phyloP scores from a whole-genome alignment of 2,888 invertebrate genomes.

The Tuberolachnus salignus region DNA sequence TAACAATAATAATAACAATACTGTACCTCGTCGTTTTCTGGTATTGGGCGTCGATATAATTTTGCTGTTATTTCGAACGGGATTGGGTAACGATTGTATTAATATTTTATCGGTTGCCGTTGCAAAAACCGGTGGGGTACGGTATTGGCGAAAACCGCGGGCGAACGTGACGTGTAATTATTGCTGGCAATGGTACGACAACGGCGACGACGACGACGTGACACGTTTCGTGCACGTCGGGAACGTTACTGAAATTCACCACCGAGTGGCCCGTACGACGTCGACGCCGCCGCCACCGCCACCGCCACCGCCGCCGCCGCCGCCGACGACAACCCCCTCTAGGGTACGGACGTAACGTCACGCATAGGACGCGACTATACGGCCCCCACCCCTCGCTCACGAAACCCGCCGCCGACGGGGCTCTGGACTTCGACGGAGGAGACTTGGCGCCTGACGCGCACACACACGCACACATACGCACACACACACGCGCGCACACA shows the following conservation, averaged over 20 bases:
- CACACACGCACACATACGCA: not conserved
- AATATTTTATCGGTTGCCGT: too few species aligned
- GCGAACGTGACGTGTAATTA: not conserved
- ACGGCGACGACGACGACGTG: not conserved
- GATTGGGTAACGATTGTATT: too few species aligned
- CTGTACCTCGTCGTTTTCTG: too few species aligned
- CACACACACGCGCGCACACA: not conserved
- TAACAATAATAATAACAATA: not conserved
- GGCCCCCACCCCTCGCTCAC: not conserved
- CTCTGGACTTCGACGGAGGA: too few species aligned
- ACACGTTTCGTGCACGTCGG: conserved; percentile 49
- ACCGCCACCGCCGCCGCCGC: conserved; percentile 23
- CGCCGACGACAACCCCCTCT: conserved; percentile 49
- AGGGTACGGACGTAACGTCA: conserved; percentile 48
- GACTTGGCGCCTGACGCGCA: not conserved
- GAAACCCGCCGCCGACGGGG: not conserved
- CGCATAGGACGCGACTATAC: not conserved
- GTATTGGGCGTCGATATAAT: too few species aligned
- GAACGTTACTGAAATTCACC: conserved; percentile 52
- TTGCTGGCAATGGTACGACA: not conserved
- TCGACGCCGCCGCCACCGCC: conserved; percentile 13
- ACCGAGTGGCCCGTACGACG: not conserved
- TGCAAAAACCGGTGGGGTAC: too few species aligned
- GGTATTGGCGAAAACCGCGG: too few species aligned
- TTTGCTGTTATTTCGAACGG: too few species aligned